Base-by-base conservation (phyloP, 1,140 invertebrate species). In the Pseudomyrmex cubaensis region DNA sequence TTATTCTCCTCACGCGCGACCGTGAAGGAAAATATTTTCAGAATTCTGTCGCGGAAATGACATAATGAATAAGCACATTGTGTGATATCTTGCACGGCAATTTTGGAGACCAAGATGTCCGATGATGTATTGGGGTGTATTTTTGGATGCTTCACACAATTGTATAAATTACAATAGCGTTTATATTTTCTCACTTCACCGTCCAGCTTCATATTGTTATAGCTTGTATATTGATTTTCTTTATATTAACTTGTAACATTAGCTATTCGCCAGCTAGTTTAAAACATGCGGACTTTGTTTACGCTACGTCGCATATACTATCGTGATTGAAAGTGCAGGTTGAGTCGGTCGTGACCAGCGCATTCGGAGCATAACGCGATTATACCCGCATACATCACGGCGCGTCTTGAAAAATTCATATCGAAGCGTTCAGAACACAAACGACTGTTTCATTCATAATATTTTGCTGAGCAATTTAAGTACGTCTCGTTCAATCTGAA, bases 301-400 rank as follows among this genome's bases (percentile, higher is more conserved):
- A 76, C 57, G 46, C 9, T 74, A 82, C 44, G n/a, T 82, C 77
- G 77, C 69, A 62, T 74, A 57, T 59, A 70, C 20, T n/a, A 78
- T 77, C 62, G 77, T 22, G 69, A 62, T 73, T 48, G 48, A 52
- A 63, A 62, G 78, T 78, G 57, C 46, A 74, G 50, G 56, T 62
- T 52, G 70, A 74, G 57, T 54, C 57, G 70, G 48, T 82, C 70
- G 70, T 82, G 70, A 82, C 46, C 67, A 48, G 25, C 25, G 46
- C 57, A 82, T 82, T 75, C 69, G 69, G 56, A 82, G 77, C 69
- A 75, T 82, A 74, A 82, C 78, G 56, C 72, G 59, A 82, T 62
- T 67, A 67, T 35, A 77, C 54, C 62, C 22, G 73, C 73, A 46
- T 75, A 62, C 72, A 76, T 52, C 22, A n/a, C 17, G 4, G 48